Evolutionary conservation across 2,113 vertebrate genomes (phyloP), one percentile per base, ranked within the genome.

Genomic region (Clarias magur): DNA sequence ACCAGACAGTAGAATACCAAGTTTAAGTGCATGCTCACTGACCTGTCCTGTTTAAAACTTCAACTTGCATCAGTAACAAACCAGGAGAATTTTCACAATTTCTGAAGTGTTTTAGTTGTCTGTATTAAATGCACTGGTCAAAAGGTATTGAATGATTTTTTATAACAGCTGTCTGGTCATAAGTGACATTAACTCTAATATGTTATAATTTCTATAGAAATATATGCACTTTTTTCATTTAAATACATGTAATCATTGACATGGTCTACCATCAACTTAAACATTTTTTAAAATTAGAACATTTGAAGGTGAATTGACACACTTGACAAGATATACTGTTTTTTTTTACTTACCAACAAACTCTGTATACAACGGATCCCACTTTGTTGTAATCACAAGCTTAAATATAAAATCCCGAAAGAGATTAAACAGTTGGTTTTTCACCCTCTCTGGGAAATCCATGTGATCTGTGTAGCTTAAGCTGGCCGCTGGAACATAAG

Each of bases 371-470:
- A 92, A 82, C 5, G 56, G 72, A 84, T 89, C 68, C 92, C 89
- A 93, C 0, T 80, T 62, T 63, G 76, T 65, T 27, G n/a, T 27
- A 19, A 42, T 65, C 19, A 25, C 0, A 0, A 42, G 65, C n/a
- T 86, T 89, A n/a, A 88, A 86, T 53, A 91, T 38, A 16, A 92
- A 75, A 63, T 93, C 92, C 78, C 91, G 91, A 42, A 81, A 88
- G 17, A 90, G 25, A n/a, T 87, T 67, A 13, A 70, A 13, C 0
- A 94, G 0, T 9, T 88, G 0, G 70, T 94, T 96, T 86, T 83
- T 90, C 2, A 94, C n/a, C 54, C 93, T 94, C 80, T 96, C 91
- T 53, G 81, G 8, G 83, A 95, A 96, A 60, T 86, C 90, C 94
- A 95, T 94, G 5, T 80, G 85, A 21, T 96, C 94, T 42, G 85